Conservation (phyloP, 1,140 invertebrate genomes). For the Eurosta solidaginis region DNA sequence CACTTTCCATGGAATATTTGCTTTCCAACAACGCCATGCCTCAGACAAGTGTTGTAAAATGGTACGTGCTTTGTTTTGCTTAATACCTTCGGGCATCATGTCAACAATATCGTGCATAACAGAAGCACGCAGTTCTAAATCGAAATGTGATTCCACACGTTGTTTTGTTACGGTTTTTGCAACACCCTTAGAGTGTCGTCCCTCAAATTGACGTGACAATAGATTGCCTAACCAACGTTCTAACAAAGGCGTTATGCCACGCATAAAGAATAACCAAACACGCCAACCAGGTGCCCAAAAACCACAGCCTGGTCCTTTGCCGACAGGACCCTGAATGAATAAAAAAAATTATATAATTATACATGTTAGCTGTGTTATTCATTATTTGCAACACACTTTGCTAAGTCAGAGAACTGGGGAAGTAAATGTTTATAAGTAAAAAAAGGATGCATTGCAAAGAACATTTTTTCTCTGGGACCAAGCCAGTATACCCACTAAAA, state of each 20-base stretch:
- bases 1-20: conserved; percentile 99
- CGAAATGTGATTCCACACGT: conserved; percentile 98
- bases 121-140: conserved; percentile 95
- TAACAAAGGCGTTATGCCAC: conserved; percentile 96
- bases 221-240: conserved; percentile 99
- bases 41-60: conserved; percentile 99
- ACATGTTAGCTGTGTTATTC: no score
- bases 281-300: conserved; percentile 99
- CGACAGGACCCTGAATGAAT: conserved; percentile 81
- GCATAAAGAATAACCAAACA: conserved; percentile 99
- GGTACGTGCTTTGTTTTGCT: conserved; percentile 98
- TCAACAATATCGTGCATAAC: conserved; percentile 99
- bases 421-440: no score
- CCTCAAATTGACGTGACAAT: conserved; percentile 97
- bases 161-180: conserved; percentile 99
- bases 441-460: no score
- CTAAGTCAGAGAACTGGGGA: no score
- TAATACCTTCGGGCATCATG: conserved; percentile 99
- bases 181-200: conserved; percentile 97
- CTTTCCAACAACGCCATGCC: conserved; percentile 99
- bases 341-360: conserved; percentile 25
- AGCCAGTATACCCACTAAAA: no score
- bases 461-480: no score
- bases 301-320: conserved; percentile 98
- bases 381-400: no score